Base-by-base conservation (phyloP, 2,888 invertebrate genomes). In the Phyllotreta striolata region DNA sequence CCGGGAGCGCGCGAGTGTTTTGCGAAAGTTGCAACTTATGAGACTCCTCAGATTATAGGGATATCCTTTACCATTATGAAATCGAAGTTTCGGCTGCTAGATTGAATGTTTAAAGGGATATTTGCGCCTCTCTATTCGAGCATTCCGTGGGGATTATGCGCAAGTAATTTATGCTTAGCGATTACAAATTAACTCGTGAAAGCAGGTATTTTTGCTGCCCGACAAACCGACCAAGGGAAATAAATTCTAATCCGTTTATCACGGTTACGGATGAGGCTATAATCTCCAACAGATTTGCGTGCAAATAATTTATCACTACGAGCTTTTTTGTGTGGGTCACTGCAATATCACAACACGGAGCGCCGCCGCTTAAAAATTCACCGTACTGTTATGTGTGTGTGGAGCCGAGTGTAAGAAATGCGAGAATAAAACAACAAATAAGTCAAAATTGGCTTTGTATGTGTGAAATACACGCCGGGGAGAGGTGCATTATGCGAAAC, bases 381-480 rank as follows among this genome's bases (percentile, higher is more conserved):
- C 34, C 10, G 47, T n/a, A n/a, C n/a, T n/a, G n/a, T n/a, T n/a
- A 35, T 24, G 8, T 49, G 35, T 6, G 37, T 49, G 35, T 49
- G 49, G 49, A 49, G 1, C 10, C 49, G 37, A 37, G 35, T 49
- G 35, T 49, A 49, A 49, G 49, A 10, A 49, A 49, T 49, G 35
- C 34, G 6, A 37, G 49, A 49, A 37, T 37, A 24, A 24, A 24
- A 49, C 9, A 49, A 49, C 35, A 49, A 14, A 47, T 47, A 47
- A 47, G 47, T 47, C 47, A 47, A 49, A 49, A 49, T 49, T 49
- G 49, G 49, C 49, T 49, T 49, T 49, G 49, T 49, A 10, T 49
- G 10, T 49, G 34, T 49, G 49, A 35, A 35, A 49, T 49, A 49
- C 49, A 49, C 35, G n/a, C 49, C 34, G 12, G n/a, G 4, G 49